phyloP scores from a whole-genome alignment of 2,888 invertebrate species.

The Lamproptera curius region DNA sequence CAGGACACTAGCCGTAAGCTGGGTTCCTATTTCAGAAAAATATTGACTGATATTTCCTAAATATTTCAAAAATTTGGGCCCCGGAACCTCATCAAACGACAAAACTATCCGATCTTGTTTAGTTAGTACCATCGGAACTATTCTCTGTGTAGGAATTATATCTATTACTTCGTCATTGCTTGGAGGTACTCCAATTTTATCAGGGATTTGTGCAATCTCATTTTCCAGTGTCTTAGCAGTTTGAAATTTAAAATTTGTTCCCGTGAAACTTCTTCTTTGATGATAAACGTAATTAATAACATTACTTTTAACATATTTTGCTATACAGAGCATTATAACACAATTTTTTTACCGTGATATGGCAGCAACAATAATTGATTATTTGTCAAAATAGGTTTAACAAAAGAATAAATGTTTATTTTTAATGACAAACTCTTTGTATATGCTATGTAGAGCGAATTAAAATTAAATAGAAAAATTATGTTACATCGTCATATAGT shows the following conservation, averaged over 20 bases:
- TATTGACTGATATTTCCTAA: slow-evolving; percentile 79
- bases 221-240: slow-evolving; percentile 3
- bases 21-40: slow-evolving; percentile 80
- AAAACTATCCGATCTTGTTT: slow-evolving; percentile 50
- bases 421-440: slow-evolving; percentile 7
- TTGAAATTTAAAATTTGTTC: slow-evolving; percentile 13
- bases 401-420: slow-evolving; percentile 15
- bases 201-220: slow-evolving; percentile 1
- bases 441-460: too few relatives aligned
- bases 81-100: slow-evolving; percentile 82
- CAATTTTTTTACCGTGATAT: slow-evolving; percentile 5
- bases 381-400: slow-evolving; percentile 10
- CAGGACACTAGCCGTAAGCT: slow-evolving; percentile 73
- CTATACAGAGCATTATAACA: slow-evolving; percentile 40
- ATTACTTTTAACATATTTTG: slow-evolving; percentile 33
- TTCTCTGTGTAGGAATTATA: slow-evolving; percentile 44
- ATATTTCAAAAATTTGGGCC: slow-evolving; percentile 77
- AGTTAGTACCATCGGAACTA: slow-evolving; percentile 47
- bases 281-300: slow-evolving; percentile 16
- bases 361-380: too few relatives aligned
- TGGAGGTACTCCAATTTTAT: slow-evolving; percentile 16
- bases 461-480: too few relatives aligned
- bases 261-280: slow-evolving; percentile 10
- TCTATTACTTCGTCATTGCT: slow-evolving; percentile 32
- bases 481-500: too few relatives aligned